These are phyloP conservation scores for Hemicrepidius hirtus DNA, from an alignment of 2,888 invertebrate genomes.

Conservation along the genomic window DNA sequence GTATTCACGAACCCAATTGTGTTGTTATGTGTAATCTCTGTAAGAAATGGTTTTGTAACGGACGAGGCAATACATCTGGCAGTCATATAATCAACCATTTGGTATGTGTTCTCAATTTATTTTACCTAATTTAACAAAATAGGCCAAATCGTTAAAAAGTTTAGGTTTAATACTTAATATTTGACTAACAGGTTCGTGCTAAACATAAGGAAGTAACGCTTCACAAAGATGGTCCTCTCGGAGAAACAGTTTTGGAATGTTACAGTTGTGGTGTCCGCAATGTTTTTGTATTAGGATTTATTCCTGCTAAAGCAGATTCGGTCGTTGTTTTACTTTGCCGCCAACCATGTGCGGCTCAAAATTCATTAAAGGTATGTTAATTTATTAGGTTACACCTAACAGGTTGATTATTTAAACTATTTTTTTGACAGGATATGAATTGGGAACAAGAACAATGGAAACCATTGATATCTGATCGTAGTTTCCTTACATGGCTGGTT, in stretches of 20 bases:
- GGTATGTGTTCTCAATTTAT: slow-evolving; percentile 73
- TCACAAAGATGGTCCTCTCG: slow-evolving; percentile 97
- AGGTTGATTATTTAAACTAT: background rate
- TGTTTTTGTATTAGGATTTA: slow-evolving; percentile 98
- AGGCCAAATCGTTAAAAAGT: too few species aligned
- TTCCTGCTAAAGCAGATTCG: slow-evolving; percentile 99
- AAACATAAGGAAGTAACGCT: slow-evolving; percentile 99
- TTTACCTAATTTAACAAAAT: background rate
- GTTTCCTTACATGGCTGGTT: slow-evolving; percentile 97
- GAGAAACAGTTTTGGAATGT: slow-evolving; percentile 98
- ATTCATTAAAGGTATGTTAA: slow-evolving; percentile 87
- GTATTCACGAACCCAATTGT: slow-evolving; percentile 97
- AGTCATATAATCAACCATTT: slow-evolving; percentile 99
- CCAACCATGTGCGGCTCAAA: slow-evolving; percentile 98
- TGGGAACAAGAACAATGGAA: slow-evolving; percentile 99
- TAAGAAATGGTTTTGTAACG: slow-evolving; percentile 99
- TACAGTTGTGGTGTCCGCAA: slow-evolving; percentile 99
- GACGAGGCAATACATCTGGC: slow-evolving; percentile 97
- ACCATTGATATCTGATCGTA: slow-evolving; percentile 96
- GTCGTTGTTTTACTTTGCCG: slow-evolving; percentile 97
- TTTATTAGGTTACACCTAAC: background rate
- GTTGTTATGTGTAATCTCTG: slow-evolving; percentile 99
- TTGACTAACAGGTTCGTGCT: slow-evolving; percentile 78
- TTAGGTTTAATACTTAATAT: background rate
- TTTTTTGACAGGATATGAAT: slow-evolving; percentile 86